Conservation (phyloP, 2,797 vertebrate genomes). For the Podarcis siculus region DNA sequence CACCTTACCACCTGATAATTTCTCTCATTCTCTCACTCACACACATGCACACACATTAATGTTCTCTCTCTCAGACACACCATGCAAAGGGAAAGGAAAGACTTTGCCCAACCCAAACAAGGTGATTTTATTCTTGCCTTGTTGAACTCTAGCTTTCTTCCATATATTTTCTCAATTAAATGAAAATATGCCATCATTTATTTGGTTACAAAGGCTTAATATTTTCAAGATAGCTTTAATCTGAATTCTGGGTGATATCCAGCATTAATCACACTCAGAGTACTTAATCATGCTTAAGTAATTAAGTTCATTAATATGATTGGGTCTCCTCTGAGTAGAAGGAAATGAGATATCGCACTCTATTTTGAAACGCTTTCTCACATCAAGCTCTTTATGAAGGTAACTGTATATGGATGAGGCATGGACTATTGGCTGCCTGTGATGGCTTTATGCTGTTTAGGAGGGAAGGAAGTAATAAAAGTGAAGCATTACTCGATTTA, state of each 20-base stretch:
- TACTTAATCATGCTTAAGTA: too few species aligned
- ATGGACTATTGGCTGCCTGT: not conserved
- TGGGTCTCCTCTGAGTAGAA: too few species aligned
- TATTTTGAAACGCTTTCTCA: not conserved
- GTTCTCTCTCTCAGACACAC: too few species aligned
- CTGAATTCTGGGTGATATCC: not conserved
- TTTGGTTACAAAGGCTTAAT: not conserved
- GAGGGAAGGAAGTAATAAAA: constrained; percentile 7
- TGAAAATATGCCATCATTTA: not conserved
- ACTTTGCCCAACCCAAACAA: not conserved
- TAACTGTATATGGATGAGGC: not conserved
- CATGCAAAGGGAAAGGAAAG: too few species aligned
- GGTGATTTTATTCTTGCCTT: not conserved
- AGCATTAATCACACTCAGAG: too few species aligned
- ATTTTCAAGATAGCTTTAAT: not conserved
- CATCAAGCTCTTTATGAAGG: not conserved
- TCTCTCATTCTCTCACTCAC: too few species aligned
- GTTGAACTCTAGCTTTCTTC: not conserved
- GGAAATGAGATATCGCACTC: too few species aligned
- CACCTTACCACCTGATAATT: too few species aligned
- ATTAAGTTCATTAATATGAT: too few species aligned
- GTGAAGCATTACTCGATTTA: constrained; percentile 7
- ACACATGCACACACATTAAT: too few species aligned
- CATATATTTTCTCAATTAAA: not conserved
- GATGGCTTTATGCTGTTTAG: constrained; percentile 2